Conservation (phyloP, 2,797 vertebrate species). For the Onychomys torridus region DNA sequence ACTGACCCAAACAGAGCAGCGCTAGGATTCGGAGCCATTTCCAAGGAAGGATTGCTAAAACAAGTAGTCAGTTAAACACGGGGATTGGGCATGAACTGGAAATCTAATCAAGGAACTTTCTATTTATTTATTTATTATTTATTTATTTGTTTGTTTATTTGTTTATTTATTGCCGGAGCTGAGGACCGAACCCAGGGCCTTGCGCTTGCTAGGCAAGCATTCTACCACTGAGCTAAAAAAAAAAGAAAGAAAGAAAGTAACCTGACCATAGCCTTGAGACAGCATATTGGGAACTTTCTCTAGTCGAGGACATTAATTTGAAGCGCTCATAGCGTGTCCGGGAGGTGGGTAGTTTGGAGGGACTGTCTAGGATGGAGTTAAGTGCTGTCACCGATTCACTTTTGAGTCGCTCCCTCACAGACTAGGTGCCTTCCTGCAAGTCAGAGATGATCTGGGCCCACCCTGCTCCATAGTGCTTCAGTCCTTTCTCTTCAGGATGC, state of each 20-base stretch:
- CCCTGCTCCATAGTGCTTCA: not conserved
- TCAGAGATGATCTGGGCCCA: not conserved
- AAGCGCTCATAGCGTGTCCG: not conserved
- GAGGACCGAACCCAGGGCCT: no score
- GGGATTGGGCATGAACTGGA: not conserved
- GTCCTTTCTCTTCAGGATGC: slow-evolving; percentile 89
- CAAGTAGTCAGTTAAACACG: not conserved
- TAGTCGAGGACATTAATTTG: slow-evolving; percentile 13
- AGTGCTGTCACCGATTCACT: not conserved
- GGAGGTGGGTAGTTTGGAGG: not conserved
- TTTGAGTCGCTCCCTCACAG: not conserved
- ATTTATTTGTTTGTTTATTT: no score
- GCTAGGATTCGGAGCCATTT: not conserved
- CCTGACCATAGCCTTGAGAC: no score
- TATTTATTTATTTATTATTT: no score
- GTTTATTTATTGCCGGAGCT: no score
- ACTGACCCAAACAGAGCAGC: not conserved
- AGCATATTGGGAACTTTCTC: no score
- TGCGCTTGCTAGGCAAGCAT: no score
- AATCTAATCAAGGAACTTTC: not conserved
- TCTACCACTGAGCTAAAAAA: no score
- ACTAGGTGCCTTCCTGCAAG: not conserved
- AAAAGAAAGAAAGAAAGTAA: no score
- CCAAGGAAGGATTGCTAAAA: not conserved
- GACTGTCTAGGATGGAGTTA: not conserved